Evolutionary conservation across 2,888 invertebrate species (phyloP).

Genomic region (Clanis bilineata): DNA sequence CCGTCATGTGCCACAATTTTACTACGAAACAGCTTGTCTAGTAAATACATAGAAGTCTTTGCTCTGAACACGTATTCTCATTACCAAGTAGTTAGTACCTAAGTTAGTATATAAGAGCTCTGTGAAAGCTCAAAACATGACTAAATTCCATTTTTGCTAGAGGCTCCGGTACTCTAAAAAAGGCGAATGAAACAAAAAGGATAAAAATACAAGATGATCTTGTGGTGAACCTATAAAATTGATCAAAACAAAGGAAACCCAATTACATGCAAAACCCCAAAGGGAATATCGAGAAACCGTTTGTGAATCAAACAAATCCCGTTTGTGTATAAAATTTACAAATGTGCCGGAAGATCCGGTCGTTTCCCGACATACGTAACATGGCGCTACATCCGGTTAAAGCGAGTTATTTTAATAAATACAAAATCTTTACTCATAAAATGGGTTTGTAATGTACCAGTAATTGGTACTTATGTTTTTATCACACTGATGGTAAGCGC

Average conservation of each 20-base stretch:
- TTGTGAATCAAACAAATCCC: constrained; percentile 20
- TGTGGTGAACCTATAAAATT: background rate
- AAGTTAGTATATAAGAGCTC: too few species aligned
- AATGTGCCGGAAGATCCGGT: constrained; percentile 32
- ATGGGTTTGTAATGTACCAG: background rate
- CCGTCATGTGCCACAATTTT: too few species aligned
- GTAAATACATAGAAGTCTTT: too few species aligned
- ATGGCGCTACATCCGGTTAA: constrained; percentile 34
- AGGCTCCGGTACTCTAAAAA: too few species aligned
- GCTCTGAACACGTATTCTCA: too few species aligned
- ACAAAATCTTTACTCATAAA: background rate
- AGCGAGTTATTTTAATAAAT: background rate
- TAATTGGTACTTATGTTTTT: too few species aligned
- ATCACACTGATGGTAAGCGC: too few species aligned
- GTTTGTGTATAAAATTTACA: constrained; percentile 30
- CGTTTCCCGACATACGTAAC: constrained; percentile 36
- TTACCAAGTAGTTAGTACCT: too few species aligned
- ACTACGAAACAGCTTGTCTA: too few species aligned
- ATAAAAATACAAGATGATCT: background rate
- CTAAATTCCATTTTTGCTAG: too few species aligned
- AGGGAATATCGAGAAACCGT: constrained; percentile 11
- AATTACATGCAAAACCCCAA: constrained; percentile 4
- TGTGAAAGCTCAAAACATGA: too few species aligned
- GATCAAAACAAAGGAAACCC: constrained; percentile 9
- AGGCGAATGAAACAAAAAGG: background rate